Conservation (phyloP, 2,797 vertebrate species). For the Pteropus rufus region DNA sequence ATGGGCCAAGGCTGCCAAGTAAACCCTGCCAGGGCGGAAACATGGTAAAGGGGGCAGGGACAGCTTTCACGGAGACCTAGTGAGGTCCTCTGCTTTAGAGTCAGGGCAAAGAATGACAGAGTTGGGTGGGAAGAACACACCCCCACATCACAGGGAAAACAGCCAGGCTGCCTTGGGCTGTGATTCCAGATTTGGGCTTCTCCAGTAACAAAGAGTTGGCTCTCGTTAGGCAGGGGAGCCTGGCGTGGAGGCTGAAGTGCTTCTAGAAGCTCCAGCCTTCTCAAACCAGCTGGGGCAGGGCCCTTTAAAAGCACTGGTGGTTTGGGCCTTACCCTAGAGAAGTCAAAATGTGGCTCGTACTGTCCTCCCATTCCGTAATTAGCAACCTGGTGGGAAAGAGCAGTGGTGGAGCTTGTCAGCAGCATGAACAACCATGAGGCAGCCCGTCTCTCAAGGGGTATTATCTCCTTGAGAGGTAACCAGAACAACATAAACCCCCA, state of each 20-base stretch:
- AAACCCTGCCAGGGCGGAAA: background rate
- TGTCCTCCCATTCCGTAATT: constrained; percentile 99
- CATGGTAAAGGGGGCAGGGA: background rate
- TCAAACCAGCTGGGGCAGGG: background rate
- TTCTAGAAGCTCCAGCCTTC: background rate
- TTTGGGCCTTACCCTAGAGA: constrained; percentile 93
- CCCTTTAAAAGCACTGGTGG: background rate
- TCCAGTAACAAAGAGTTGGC: background rate
- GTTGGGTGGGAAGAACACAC: background rate
- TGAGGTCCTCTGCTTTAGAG: background rate
- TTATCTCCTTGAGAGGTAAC: background rate
- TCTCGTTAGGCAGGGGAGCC: background rate
- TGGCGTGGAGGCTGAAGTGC: background rate
- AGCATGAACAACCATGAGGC: background rate
- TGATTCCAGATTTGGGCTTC: background rate
- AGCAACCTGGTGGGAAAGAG: constrained; percentile 88
- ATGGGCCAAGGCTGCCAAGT: background rate
- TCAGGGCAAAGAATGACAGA: background rate
- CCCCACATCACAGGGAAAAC: background rate
- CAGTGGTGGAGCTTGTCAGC: background rate
- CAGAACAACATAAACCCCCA: background rate
- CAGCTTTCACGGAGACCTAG: background rate
- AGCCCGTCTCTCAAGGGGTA: background rate
- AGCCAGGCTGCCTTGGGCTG: background rate
- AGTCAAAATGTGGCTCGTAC: constrained; percentile 98